phyloP scores from a whole-genome alignment of 1,140 invertebrate genomes.

The Holcopasites calliopsidis region DNA sequence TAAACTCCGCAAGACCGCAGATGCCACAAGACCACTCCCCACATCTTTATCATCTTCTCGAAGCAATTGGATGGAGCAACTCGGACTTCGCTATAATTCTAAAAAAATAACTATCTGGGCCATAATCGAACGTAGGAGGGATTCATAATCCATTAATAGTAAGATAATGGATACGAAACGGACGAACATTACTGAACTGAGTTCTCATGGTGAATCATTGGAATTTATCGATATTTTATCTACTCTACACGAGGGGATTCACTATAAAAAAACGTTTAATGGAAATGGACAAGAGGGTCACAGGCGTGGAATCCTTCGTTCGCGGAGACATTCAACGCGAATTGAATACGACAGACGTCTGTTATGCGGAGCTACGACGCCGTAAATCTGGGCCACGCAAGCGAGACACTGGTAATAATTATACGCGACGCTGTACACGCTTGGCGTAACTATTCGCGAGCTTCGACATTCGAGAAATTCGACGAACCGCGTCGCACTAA shows the following conservation, averaged over 20 bases:
- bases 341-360: constrained; percentile 16
- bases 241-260: too few relatives aligned
- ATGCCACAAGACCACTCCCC: not conserved
- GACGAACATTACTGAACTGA: too few relatives aligned
- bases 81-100: too few relatives aligned
- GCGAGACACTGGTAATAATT: constrained; percentile 31
- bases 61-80: not conserved
- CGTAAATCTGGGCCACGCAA: constrained; percentile 44
- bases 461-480: not conserved
- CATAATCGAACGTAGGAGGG: too few relatives aligned
- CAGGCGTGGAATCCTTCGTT: not conserved
- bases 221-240: too few relatives aligned
- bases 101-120: too few relatives aligned
- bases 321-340: constrained; percentile 12
- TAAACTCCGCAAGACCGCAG: too few relatives aligned
- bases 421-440: not conserved
- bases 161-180: too few relatives aligned
- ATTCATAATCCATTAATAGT: too few relatives aligned
- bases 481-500: not conserved
- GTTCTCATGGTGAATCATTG: too few relatives aligned
- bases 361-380: not conserved
- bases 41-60: not conserved
- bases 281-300: not conserved
- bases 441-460: not conserved
- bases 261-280: not conserved